Conservation (phyloP, 1,140 invertebrate species). For the Cotesia glomerata region DNA sequence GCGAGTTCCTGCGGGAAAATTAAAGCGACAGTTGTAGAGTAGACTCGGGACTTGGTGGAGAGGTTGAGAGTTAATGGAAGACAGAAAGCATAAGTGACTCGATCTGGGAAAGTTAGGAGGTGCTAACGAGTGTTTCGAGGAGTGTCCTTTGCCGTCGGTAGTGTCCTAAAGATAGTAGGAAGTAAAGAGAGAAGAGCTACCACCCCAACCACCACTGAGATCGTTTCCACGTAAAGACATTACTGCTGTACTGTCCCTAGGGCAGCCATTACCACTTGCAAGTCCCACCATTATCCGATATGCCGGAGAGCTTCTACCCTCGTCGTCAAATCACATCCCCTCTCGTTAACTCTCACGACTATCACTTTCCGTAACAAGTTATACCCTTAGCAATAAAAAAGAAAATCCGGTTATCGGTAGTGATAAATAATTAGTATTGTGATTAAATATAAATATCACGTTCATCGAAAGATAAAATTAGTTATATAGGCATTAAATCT, state of each 20-base stretch:
- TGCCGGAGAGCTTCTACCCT: constrained; percentile 36
- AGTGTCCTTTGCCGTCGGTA: background rate
- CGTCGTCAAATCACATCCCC: constrained; percentile 29
- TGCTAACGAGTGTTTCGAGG: constrained; percentile 53
- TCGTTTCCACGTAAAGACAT: constrained; percentile 25
- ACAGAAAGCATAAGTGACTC: constrained; percentile 42
- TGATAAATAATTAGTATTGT: no score
- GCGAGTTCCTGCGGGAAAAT: background rate
- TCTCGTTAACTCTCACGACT: constrained; percentile 43
- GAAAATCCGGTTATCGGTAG: background rate
- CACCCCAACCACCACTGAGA: constrained; percentile 22
- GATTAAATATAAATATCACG: background rate
- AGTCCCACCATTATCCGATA: constrained; percentile 44
- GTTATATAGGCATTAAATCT: no score
- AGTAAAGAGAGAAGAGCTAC: background rate
- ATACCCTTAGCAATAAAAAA: background rate
- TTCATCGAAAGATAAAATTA: background rate
- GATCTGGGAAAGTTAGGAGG: constrained; percentile 47
- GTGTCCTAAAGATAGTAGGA: background rate
- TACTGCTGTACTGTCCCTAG: constrained; percentile 40
- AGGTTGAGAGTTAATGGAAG: constrained; percentile 7
- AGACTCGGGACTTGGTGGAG: background rate
- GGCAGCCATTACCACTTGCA: constrained; percentile 52
- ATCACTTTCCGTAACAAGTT: background rate
- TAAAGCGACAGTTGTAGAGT: background rate